phyloP scores from a whole-genome alignment of 2,888 invertebrate species.

The Hyposoter didymator region DNA sequence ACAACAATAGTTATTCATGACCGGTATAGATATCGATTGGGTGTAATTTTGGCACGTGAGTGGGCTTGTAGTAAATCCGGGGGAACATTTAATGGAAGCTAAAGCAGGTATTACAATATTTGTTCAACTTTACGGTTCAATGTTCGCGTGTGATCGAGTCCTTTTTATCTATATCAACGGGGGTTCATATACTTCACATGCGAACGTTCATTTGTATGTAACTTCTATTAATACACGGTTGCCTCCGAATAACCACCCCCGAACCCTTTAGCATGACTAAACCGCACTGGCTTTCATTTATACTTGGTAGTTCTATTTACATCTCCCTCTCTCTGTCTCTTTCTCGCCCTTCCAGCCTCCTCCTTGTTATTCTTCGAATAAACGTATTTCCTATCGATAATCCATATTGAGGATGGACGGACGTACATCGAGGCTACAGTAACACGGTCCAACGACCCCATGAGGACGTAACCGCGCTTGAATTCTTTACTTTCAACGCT shows the following conservation, averaged over 20 bases:
- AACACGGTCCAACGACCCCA: conserved; percentile 42
- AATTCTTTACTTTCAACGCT: conserved; percentile 28
- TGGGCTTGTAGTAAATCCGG: neutral
- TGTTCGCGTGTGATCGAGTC: neutral
- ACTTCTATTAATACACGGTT: neutral
- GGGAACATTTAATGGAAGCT: neutral
- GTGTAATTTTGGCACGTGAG: neutral
- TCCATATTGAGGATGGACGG: neutral
- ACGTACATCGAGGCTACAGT: conserved; percentile 3
- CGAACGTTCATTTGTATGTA: neutral
- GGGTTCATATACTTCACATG: neutral
- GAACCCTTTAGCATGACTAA: neutral
- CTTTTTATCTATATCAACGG: neutral
- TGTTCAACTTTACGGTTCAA: neutral
- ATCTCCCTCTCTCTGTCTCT: neutral
- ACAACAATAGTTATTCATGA: neutral
- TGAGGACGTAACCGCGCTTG: conserved; percentile 18
- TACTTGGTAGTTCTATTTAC: conserved; percentile 1
- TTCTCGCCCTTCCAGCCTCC: neutral
- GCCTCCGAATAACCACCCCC: neutral
- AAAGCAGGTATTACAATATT: neutral
- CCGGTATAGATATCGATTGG: neutral
- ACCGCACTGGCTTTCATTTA: neutral
- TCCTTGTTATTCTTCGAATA: conserved; percentile 2
- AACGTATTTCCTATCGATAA: conserved; percentile 24